Evolutionary conservation across 2,797 vertebrate species (phyloP), one percentile per base, ranked within the genome.

Genomic region (Gymnothorax reevesii): DNA sequence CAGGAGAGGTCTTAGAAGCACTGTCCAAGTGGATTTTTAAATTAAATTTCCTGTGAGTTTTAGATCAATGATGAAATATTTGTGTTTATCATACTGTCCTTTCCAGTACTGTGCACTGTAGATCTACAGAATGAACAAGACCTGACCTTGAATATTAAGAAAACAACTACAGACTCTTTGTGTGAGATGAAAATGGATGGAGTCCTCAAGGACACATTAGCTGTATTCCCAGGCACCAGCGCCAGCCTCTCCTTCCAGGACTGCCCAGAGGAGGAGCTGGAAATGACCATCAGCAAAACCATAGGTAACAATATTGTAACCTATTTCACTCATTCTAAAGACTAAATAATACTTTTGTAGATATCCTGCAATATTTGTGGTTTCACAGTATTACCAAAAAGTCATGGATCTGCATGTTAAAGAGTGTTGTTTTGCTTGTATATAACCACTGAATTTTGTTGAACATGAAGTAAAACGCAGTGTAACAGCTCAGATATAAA

Each of bases 151-250:
- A 83, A 88, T 49, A 88, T 96, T 2, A 87, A 87, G 52, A 95
- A 91, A 87, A 13, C 90, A 57, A 90, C 83, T 6, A 27, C 73
- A 0, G 64, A 83, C 12, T 92, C 94, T 22, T 17, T 8, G 52
- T 96, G 96, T 20, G n/a, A 91, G 89, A 94, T 96, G 90, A 94
- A 89, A 85, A 33, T 92, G 5, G 90, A 91, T 88, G 93, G 92
- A 0, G 80, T 52, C 83, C 9, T 0, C 1, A 89, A 73, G 87
- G 90, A 91, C 42, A 87, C 77, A 0, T 87, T 94, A 86, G 92
- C 87, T 0, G 60, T 96, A 6, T 25, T 87, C 3, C 89, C 94
- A 0, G 85, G 64, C 33, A 89, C 86, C 6, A 49, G 82, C 22
- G 87, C 89, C 13, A 57, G 82, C 1, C 84, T 96, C n/a, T 87